Conservation (phyloP, 2,888 invertebrate species). For the Eupithecia subfuscata region DNA sequence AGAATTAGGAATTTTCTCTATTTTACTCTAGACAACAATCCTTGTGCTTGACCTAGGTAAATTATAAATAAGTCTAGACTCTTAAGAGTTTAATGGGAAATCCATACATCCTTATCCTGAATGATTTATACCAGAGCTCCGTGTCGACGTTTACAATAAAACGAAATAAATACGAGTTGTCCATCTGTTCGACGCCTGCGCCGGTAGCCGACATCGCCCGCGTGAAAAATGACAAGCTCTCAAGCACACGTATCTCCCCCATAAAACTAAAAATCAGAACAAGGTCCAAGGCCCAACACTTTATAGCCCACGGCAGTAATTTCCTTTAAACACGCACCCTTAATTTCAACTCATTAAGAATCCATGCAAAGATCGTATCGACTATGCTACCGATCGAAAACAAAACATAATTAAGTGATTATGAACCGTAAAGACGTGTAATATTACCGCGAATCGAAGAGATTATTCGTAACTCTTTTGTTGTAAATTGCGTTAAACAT, state of each 20-base stretch:
- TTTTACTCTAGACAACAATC: too few relatives aligned
- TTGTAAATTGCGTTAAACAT: conserved; percentile 53
- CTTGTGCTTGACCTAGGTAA: background rate
- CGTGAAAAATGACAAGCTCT: conserved; percentile 36
- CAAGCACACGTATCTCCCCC: conserved; percentile 42
- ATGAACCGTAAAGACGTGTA: conserved; percentile 60
- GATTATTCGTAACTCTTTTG: conserved; percentile 62
- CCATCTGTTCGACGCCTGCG: conserved; percentile 36
- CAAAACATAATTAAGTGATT: conserved; percentile 72
- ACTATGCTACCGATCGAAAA: conserved; percentile 59
- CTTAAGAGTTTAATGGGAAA: background rate
- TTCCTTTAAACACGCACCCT: conserved; percentile 55
- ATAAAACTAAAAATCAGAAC: conserved; percentile 45
- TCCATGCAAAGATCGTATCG: conserved; percentile 50
- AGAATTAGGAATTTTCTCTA: too few relatives aligned
- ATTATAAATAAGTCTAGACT: background rate
- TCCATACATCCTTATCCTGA: conserved; percentile 45
- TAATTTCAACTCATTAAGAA: conserved; percentile 61
- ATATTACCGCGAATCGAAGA: conserved; percentile 64
- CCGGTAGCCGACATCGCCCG: conserved; percentile 35
- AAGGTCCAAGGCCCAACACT: conserved; percentile 44
- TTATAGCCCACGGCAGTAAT: conserved; percentile 54
- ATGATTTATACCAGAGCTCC: conserved; percentile 55
- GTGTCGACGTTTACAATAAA: conserved; percentile 51
- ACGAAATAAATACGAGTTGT: conserved; percentile 52